phyloP scores from a whole-genome alignment of 2,888 invertebrate species.

The Chorisops tibialis region DNA sequence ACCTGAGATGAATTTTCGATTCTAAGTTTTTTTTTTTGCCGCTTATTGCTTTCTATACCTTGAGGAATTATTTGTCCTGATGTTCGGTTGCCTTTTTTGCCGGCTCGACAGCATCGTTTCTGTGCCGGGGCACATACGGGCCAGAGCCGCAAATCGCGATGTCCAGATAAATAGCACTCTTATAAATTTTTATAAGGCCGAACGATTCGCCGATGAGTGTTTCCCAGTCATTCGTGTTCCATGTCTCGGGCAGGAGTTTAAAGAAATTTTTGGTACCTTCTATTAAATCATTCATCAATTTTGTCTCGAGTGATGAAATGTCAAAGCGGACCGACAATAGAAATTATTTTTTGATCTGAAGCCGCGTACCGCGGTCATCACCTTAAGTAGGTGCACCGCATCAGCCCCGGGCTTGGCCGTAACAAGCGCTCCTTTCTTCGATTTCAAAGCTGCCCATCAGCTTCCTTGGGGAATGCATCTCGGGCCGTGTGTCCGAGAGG shows the following conservation, averaged over 20 bases:
- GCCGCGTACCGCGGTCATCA: slow-evolving; percentile 26
- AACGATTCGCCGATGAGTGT: background rate
- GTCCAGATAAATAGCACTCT: slow-evolving; percentile 27
- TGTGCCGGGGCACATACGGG: slow-evolving; percentile 2
- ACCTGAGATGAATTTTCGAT: slow-evolving; percentile 15
- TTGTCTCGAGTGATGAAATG: slow-evolving; percentile 35
- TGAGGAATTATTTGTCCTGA: slow-evolving; percentile 12
- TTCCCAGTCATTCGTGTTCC: slow-evolving; percentile 8
- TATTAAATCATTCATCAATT: slow-evolving; percentile 35
- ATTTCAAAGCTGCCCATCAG: background rate
- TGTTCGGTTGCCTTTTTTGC: background rate
- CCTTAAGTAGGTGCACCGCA: slow-evolving; percentile 24
- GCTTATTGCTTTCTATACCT: slow-evolving; percentile 4
- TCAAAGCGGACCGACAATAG: slow-evolving; percentile 33
- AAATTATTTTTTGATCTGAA: slow-evolving; percentile 34
- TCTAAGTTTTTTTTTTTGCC: slow-evolving; percentile 7
- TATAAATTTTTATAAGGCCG: slow-evolving; percentile 33
- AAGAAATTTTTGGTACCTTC: slow-evolving; percentile 34
- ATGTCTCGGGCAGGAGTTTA: slow-evolving; percentile 21
- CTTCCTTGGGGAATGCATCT: background rate
- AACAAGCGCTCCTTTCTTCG: background rate
- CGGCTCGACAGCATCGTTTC: slow-evolving; percentile 1
- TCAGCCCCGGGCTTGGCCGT: background rate
- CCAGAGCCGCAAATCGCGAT: slow-evolving; percentile 5
- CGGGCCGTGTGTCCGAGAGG: background rate